These are phyloP conservation scores for Rissa tridactyla DNA, from an alignment of 2,113 vertebrate genomes.

Conservation along the genomic window DNA sequence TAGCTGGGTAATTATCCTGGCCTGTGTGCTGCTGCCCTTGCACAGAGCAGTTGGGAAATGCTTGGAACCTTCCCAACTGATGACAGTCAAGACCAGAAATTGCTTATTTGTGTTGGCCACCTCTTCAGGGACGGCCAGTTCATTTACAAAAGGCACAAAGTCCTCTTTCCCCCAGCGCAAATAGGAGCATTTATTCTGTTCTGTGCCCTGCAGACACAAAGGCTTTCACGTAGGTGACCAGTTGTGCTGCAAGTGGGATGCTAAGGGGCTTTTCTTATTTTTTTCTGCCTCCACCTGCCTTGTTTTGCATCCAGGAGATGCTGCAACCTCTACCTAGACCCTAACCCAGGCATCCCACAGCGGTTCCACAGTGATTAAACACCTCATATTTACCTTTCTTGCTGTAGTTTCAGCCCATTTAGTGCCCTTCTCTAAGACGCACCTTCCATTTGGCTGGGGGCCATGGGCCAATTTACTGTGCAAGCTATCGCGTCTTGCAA, in stretches of 20 bases:
- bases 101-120: not conserved
- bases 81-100: not conserved
- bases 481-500: not conserved
- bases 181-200: not conserved
- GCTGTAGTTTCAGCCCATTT: not conserved
- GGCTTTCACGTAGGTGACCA: not conserved
- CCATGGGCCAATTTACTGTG: fast-evolving
- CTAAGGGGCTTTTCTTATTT: not conserved
- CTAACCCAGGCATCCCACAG: not conserved
- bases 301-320: not conserved
- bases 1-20: not conserved
- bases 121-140: not conserved
- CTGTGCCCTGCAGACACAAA: not conserved
- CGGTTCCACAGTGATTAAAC: fast-evolving
- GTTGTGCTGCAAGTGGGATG: not conserved
- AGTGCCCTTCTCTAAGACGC: not conserved
- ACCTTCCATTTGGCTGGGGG: not conserved
- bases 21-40: not conserved
- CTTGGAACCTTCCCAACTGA: not conserved
- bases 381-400: not conserved
- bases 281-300: not conserved
- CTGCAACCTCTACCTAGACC: not conserved
- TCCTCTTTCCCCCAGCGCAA: not conserved
- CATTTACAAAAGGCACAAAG: not conserved
- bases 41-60: not conserved